Percentiles rank a stretch among this genome's conserved stretches.
Conservation (phyloP, 2,113 vertebrate species). For the Motacilla tschutschensis region DNA sequence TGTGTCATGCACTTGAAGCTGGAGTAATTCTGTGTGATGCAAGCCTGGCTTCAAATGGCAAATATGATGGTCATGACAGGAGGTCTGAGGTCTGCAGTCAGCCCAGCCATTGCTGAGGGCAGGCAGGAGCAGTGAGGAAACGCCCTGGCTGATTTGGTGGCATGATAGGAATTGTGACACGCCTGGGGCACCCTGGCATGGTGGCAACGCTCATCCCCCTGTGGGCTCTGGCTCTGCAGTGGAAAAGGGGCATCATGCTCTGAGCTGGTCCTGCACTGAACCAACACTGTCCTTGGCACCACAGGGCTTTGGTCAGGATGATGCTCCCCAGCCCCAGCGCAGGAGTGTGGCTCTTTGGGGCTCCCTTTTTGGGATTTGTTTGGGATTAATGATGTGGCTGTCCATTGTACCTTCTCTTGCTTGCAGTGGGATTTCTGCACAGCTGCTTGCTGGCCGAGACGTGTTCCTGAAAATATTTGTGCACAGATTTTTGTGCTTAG, state of each 20-base stretch:
- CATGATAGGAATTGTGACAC: neutral
- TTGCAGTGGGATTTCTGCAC: neutral
- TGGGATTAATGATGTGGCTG: neutral
- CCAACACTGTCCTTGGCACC: neutral
- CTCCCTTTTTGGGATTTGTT: neutral
- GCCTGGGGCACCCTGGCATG: rapidly evolving
- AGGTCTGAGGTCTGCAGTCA: neutral
- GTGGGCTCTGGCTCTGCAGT: neutral
- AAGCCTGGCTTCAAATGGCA: neutral
- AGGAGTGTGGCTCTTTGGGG: neutral
- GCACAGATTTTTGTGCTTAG: neutral
- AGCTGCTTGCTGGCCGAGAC: neutral
- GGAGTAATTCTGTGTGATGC: neutral
- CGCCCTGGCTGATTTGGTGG: neutral
- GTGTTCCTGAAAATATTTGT: neutral
- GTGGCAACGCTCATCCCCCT: neutral
- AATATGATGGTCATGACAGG: neutral
- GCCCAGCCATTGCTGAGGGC: neutral
- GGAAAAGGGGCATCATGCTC: no score
- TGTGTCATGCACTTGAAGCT: neutral
- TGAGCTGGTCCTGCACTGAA: neutral
- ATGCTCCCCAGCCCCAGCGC: neutral
- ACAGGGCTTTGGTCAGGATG: neutral
- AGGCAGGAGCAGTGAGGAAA: neutral
- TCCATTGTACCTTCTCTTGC: neutral